phyloP scores from a whole-genome alignment of 37 sponge, comb jelly and placozoan species.

The Halisarca cf. caerulea region DNA sequence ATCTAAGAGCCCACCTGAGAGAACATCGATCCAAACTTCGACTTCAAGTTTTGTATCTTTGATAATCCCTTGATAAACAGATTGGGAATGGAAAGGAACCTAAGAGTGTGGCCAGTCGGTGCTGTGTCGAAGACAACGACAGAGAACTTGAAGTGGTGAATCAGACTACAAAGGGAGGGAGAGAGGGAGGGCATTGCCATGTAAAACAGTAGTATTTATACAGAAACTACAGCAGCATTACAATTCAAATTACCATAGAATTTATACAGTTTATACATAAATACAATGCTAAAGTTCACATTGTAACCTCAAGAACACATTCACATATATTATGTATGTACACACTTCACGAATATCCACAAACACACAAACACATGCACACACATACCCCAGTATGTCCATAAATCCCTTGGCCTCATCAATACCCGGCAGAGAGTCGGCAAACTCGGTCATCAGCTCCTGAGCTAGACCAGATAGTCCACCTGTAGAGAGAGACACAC shows the following conservation, averaged over 20 bases:
- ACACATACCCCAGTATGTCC: constrained; percentile 81
- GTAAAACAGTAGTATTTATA: too few relatives aligned
- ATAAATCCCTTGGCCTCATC: constrained; percentile 95
- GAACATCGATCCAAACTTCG: constrained; percentile 41
- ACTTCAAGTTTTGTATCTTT: constrained; percentile 70
- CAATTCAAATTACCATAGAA: not conserved
- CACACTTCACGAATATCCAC: too few relatives aligned
- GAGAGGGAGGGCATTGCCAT: too few relatives aligned
- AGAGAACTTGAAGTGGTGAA: constrained; percentile 88
- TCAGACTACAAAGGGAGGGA: constrained; percentile 52
- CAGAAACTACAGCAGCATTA: too few relatives aligned
- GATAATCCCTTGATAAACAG: constrained; percentile 79
- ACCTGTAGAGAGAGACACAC: constrained; percentile 16
- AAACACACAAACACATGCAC: too few relatives aligned
- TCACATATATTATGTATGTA: too few relatives aligned
- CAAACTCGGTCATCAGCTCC: constrained; percentile 83
- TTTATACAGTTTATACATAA: not conserved
- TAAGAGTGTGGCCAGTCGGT: constrained; percentile 97
- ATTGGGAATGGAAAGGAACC: constrained; percentile 93
- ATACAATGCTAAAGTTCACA: not conserved
- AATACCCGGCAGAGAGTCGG: constrained; percentile 92
- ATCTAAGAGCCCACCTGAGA: constrained; percentile 39
- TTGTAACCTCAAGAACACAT: not conserved
- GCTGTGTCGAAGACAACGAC: constrained; percentile 99
- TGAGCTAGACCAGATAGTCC: constrained; percentile 72